These are phyloP conservation scores for Sphaerodactylus townsendi DNA, from an alignment of 2,113 vertebrate genomes.

Conservation along the genomic window DNA sequence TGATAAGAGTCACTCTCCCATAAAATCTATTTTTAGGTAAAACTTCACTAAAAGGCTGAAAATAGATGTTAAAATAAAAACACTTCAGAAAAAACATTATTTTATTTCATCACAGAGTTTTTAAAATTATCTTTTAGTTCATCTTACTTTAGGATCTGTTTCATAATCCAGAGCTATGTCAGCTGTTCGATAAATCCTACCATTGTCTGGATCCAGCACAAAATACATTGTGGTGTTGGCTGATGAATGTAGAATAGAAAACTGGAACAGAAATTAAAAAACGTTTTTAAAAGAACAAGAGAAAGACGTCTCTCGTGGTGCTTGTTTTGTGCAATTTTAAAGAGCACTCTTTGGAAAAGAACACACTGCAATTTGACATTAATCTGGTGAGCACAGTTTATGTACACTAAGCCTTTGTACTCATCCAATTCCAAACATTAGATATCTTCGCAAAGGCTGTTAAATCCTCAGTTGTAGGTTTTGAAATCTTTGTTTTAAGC, in stretches of 20 bases:
- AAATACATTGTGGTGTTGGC: constrained; percentile 54
- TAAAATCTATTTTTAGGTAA: constrained; percentile 35
- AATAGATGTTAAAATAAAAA: background rate
- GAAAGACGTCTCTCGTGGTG: constrained; percentile 33
- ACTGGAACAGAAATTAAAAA: constrained; percentile 47
- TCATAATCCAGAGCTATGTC: constrained; percentile 67
- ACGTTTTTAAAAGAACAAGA: constrained; percentile 25
- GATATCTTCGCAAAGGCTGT: constrained; percentile 47
- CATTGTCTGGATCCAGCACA: constrained; percentile 57
- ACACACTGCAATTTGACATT: constrained; percentile 44
- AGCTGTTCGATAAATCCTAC: constrained; percentile 62
- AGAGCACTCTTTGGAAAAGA: constrained; percentile 50
- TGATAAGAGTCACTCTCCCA: background rate
- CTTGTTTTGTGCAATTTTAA: constrained; percentile 44
- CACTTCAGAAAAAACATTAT: background rate
- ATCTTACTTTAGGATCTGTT: constrained; percentile 56
- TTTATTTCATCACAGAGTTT: background rate
- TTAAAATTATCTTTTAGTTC: constrained; percentile 28
- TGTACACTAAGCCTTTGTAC: constrained; percentile 55
- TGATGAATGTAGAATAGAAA: constrained; percentile 62
- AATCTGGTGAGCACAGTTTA: constrained; percentile 54
- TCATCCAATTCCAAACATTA: constrained; percentile 55
- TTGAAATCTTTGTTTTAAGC: constrained; percentile 41
- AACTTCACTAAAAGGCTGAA: constrained; percentile 32
- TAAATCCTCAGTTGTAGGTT: constrained; percentile 47